A percentile compares a stretch with the other conserved stretches of the same genome.
Conservation (phyloP, 2,888 invertebrate species). For the Drosophila paramelanica region DNA sequence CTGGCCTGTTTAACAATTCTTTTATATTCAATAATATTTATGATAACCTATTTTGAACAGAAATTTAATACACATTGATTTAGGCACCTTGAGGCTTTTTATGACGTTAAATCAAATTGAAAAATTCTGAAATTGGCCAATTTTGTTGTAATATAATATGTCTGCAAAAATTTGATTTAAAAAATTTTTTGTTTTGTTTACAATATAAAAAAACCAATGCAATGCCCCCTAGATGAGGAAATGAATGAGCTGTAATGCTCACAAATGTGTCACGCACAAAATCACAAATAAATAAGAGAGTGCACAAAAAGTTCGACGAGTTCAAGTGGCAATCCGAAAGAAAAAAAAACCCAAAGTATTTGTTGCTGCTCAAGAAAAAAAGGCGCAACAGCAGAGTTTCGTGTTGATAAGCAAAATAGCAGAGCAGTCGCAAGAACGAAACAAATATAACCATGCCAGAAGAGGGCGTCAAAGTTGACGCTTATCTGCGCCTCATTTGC, state of each 20-base stretch:
- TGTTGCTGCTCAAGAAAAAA: conserved; percentile 11
- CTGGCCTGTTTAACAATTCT: too few relatives aligned
- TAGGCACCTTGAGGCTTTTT: background rate
- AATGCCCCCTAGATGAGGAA: conserved; percentile 10
- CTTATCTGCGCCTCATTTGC: conserved; percentile 77
- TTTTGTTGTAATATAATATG: background rate
- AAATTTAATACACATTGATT: background rate
- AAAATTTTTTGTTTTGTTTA: background rate
- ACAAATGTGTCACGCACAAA: conserved; percentile 58
- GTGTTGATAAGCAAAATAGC: conserved; percentile 52
- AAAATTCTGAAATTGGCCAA: background rate
- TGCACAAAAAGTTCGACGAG: conserved; percentile 23
- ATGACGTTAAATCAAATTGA: background rate
- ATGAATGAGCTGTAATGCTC: conserved; percentile 40
- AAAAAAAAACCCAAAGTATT: conserved; percentile 4
- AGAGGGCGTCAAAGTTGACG: conserved; percentile 74
- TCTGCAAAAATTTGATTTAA: background rate
- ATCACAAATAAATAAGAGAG: conserved; percentile 27
- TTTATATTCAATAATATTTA: too few relatives aligned
- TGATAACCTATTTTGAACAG: background rate
- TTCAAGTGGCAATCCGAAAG: conserved; percentile 33
- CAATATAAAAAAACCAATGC: conserved; percentile 16
- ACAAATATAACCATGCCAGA: conserved; percentile 25
- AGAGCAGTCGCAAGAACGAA: conserved; percentile 25
- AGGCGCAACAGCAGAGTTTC: conserved; percentile 18